Evolutionary conservation across 2,888 invertebrate species (phyloP).

Genomic region (Eupeodes latifasciatus): DNA sequence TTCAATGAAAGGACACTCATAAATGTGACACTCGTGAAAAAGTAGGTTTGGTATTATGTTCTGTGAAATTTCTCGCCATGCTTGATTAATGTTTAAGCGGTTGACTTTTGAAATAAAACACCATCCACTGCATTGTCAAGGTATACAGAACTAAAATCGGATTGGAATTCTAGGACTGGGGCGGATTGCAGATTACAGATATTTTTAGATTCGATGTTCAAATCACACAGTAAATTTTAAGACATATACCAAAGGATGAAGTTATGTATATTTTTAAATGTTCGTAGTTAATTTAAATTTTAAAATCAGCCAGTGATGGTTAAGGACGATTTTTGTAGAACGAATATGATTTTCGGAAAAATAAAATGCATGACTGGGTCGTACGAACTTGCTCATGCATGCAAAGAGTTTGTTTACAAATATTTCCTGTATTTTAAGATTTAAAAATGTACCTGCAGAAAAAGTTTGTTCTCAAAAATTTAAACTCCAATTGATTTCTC

Average conservation of each 20-base stretch:
- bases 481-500: too few relatives aligned
- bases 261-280: too few relatives aligned
- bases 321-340: too few relatives aligned
- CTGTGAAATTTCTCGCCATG: slow-evolving; percentile 70
- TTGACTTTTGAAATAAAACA: slow-evolving; percentile 62
- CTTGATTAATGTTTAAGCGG: slow-evolving; percentile 68
- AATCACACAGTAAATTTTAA: neutral
- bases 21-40: slow-evolving; percentile 44
- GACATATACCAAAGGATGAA: neutral
- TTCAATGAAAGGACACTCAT: slow-evolving; percentile 13
- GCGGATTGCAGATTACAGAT: neutral
- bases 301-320: too few relatives aligned
- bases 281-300: too few relatives aligned
- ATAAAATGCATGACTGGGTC: too few relatives aligned
- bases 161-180: neutral
- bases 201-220: neutral
- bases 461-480: too few relatives aligned
- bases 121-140: neutral
- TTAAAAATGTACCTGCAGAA: too few relatives aligned
- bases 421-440: too few relatives aligned
- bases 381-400: too few relatives aligned
- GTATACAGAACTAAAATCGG: neutral
- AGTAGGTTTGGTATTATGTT: slow-evolving; percentile 11
- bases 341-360: too few relatives aligned
- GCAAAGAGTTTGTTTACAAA: too few relatives aligned